phyloP scores from a whole-genome alignment of 2,113 vertebrate species.

The Mastomys natalensis region DNA sequence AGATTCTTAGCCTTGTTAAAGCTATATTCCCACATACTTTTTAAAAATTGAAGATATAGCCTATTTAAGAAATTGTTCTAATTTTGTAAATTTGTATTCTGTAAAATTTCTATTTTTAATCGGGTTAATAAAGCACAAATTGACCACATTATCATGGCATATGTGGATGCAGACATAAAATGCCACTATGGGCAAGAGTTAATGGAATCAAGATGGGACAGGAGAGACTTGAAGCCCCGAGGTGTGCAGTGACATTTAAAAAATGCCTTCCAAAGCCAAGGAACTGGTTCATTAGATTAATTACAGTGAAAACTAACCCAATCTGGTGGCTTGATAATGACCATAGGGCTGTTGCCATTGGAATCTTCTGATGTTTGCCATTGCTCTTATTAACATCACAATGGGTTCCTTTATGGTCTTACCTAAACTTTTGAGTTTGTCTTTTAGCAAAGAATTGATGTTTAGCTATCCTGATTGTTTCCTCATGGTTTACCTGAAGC shows the following conservation, averaged over 20 bases:
- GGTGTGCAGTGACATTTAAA: conserved; percentile 66
- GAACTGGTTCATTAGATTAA: conserved; percentile 71
- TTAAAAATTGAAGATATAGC: background rate
- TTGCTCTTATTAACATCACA: conserved; percentile 44
- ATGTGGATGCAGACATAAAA: conserved; percentile 59
- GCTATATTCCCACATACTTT: background rate
- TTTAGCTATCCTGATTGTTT: conserved; percentile 46
- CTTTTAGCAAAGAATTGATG: conserved; percentile 50
- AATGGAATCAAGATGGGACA: conserved; percentile 61
- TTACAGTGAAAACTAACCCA: conserved; percentile 65
- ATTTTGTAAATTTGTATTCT: conserved; percentile 55
- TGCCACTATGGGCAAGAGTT: conserved; percentile 49
- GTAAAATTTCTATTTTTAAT: conserved; percentile 73
- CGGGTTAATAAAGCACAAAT: conserved; percentile 72
- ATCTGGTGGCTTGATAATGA: conserved; percentile 56
- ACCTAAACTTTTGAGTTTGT: conserved; percentile 55
- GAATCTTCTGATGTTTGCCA: conserved; percentile 2
- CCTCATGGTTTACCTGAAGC: conserved; percentile 23
- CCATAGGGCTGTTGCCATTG: conserved; percentile 39
- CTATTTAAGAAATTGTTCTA: conserved; percentile 64
- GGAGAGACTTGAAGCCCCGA: background rate
- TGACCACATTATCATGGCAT: conserved; percentile 41
- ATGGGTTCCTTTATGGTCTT: background rate
- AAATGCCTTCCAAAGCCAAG: conserved; percentile 63
- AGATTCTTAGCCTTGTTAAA: background rate